phyloP scores from a whole-genome alignment of 2,888 invertebrate genomes.

The Pegoplata infirma region DNA sequence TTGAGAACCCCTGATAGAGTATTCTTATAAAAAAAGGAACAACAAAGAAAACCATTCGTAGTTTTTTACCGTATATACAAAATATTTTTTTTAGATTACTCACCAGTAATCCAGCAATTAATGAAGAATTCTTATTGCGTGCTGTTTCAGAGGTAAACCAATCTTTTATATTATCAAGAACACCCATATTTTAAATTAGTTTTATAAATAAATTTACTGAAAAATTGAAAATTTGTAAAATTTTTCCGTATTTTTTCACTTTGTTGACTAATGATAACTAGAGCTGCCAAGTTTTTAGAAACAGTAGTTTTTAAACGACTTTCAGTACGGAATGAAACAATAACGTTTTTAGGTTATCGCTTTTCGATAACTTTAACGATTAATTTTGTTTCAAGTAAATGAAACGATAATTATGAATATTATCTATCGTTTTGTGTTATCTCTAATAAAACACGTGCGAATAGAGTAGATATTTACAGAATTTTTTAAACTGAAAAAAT shows the following conservation, averaged over 20 bases:
- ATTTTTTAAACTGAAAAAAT: neutral
- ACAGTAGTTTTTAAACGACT: neutral
- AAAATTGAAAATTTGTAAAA: neutral
- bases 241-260: neutral
- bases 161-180: slow-evolving; percentile 87
- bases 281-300: neutral
- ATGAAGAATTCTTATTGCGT: slow-evolving; percentile 91
- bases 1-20: no score
- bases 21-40: no score
- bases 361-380: no score
- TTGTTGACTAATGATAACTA: neutral
- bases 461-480: neutral
- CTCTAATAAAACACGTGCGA: neutral
- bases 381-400: no score
- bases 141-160: slow-evolving; percentile 92
- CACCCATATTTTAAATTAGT: slow-evolving; percentile 79
- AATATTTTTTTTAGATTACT: slow-evolving; percentile 69
- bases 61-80: no score
- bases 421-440: no score
- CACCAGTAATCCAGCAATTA: slow-evolving; percentile 92
- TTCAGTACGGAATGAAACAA: no score
- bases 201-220: neutral
- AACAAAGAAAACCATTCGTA: no score
- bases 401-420: no score
- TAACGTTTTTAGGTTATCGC: no score